A percentile compares a stretch with the other conserved stretches of the same genome.
Evolutionary conservation across 2,113 vertebrate species (phyloP).

Genomic region (Spea multiplicata): DNA sequence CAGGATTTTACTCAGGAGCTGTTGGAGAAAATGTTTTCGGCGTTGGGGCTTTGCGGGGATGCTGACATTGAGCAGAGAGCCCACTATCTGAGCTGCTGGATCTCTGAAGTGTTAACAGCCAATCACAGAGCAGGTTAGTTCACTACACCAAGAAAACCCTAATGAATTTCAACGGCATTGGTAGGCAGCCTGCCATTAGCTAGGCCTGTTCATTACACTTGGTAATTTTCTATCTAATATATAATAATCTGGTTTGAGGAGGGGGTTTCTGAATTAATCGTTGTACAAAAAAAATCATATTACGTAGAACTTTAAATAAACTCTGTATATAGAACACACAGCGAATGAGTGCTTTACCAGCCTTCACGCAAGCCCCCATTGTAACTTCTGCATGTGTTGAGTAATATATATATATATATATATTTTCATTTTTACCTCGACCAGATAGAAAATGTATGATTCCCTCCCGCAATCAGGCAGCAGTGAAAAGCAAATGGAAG

Average conservation of each 20-base stretch:
- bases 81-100: constrained; percentile 83
- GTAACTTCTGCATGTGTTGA: too few species aligned
- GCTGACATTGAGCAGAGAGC: constrained; percentile 58
- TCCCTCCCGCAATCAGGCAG: constrained; percentile 57
- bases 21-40: constrained; percentile 81
- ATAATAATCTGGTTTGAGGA: background rate
- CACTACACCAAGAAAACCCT: background rate
- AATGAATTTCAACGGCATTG: background rate
- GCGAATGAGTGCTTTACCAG: too few species aligned
- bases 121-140: constrained; percentile 66
- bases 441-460: constrained; percentile 59
- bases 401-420: too few species aligned
- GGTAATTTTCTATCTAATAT: too few species aligned
- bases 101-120: constrained; percentile 77
- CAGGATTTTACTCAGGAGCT: constrained; percentile 75
- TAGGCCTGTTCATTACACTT: too few species aligned
- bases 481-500: constrained; percentile 65
- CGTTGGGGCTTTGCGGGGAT: constrained; percentile 68
- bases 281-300: too few species aligned
- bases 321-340: too few species aligned
- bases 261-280: too few species aligned
- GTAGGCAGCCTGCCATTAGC: too few species aligned
- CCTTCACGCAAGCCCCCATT: too few species aligned
- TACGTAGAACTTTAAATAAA: too few species aligned
- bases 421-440: constrained; percentile 3